Evolutionary conservation across 37 sponge, comb jelly and placozoan species (phyloP).

Genomic region (Eunapius fragilis): DNA sequence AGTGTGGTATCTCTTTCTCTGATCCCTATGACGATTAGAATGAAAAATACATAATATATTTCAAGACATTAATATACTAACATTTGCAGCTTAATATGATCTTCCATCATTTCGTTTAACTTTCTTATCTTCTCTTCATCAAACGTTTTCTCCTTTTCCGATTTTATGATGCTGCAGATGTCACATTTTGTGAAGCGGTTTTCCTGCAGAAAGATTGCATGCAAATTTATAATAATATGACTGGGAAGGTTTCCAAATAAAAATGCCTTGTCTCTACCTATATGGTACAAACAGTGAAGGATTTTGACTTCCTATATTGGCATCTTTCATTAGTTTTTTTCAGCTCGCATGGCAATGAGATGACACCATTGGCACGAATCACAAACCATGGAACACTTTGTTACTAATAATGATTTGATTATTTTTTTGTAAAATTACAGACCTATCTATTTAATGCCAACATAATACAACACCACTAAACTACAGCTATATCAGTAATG

Average conservation of each 20-base stretch:
- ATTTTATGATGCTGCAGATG: slow-evolving; percentile 23
- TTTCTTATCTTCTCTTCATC: not conserved
- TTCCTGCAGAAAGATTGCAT: slow-evolving; percentile 9
- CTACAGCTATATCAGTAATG: not conserved
- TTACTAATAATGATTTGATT: not conserved
- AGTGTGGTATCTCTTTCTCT: slow-evolving; percentile 17
- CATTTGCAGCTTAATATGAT: slow-evolving; percentile 9
- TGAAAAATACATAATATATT: not conserved
- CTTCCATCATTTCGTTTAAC: slow-evolving; percentile 4
- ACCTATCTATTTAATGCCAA: not conserved
- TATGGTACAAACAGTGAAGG: not conserved
- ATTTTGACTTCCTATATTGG: not conserved
- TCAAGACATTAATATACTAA: not conserved
- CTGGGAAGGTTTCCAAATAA: not conserved
- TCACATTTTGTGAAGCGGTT: slow-evolving; percentile 53
- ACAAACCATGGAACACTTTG: not conserved
- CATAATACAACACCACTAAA: not conserved
- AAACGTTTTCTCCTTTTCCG: slow-evolving; percentile 16
- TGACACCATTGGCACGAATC: not conserved
- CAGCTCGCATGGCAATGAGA: not conserved
- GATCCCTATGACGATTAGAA: slow-evolving; percentile 6
- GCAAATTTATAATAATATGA: not conserved
- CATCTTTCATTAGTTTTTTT: not conserved
- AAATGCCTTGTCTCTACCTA: not conserved
- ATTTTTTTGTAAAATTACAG: not conserved